These are phyloP conservation scores for Biston stratarius DNA, from an alignment of 2,888 invertebrate genomes.

Conservation along the genomic window DNA sequence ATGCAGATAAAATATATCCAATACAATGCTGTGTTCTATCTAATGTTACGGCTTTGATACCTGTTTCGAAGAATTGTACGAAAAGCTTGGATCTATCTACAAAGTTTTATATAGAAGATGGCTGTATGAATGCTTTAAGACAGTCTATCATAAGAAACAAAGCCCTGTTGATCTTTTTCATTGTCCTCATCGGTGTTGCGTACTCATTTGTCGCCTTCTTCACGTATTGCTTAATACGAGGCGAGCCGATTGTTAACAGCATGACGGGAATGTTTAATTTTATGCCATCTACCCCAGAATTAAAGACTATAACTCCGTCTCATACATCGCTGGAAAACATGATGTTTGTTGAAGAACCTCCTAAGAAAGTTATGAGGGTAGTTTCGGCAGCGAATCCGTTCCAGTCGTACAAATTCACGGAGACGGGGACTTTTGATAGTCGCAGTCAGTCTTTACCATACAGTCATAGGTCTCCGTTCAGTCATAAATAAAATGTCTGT, in stretches of 20 bases:
- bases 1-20: slow-evolving; percentile 63
- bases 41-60: slow-evolving; percentile 59
- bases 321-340: slow-evolving; percentile 63
- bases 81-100: slow-evolving; percentile 46
- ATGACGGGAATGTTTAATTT: slow-evolving; percentile 53
- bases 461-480: slow-evolving; percentile 47
- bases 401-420: slow-evolving; percentile 66
- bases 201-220: slow-evolving; percentile 66
- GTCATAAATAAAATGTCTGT: slow-evolving; percentile 1
- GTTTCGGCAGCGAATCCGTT: slow-evolving; percentile 73
- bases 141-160: slow-evolving; percentile 61
- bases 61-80: slow-evolving; percentile 64
- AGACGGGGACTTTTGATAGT: slow-evolving; percentile 57
- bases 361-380: slow-evolving; percentile 70
- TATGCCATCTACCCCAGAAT: slow-evolving; percentile 44
- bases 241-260: slow-evolving; percentile 63
- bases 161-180: slow-evolving; percentile 62
- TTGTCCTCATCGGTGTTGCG: slow-evolving; percentile 52
- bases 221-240: slow-evolving; percentile 69
- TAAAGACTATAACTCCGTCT: slow-evolving; percentile 44
- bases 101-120: slow-evolving; percentile 57
- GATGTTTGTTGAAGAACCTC: slow-evolving; percentile 68
- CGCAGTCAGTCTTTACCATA: slow-evolving; percentile 40
- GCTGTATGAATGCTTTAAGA: slow-evolving; percentile 68
- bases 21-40: slow-evolving; percentile 70